phyloP scores from a whole-genome alignment of 2,797 vertebrate species.

The Lepidocolaptes lacrymiger region DNA sequence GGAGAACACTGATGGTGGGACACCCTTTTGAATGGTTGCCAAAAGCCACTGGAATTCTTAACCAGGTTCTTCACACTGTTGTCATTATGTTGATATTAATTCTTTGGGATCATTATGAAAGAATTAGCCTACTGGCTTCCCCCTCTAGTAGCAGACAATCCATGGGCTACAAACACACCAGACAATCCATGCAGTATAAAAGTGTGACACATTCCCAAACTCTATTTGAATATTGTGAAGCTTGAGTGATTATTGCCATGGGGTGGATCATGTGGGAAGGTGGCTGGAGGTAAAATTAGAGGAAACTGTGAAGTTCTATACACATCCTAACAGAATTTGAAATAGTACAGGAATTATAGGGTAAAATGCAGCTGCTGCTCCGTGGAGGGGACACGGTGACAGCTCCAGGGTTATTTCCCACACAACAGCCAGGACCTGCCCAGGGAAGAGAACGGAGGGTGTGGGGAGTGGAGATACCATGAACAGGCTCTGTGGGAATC shows the following conservation, averaged over 20 bases:
- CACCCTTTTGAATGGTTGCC: background rate
- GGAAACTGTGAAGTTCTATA: background rate
- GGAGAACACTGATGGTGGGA: background rate
- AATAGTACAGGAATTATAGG: background rate
- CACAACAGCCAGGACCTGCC: background rate
- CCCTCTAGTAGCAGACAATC: background rate
- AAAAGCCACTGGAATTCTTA: background rate
- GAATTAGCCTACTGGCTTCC: background rate
- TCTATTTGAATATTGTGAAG: background rate
- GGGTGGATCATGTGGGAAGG: background rate
- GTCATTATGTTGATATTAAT: background rate
- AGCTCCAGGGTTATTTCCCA: background rate
- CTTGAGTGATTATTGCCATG: background rate
- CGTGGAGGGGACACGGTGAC: background rate
- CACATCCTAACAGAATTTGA: background rate
- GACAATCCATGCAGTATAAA: background rate
- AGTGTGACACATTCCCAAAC: background rate
- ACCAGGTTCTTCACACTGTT: background rate
- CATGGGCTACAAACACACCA: background rate
- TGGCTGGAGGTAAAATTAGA: background rate
- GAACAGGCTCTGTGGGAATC: background rate
- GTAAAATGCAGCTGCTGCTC: background rate
- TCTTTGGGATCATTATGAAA: background rate
- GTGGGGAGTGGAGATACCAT: background rate
- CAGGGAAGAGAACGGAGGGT: background rate